These are phyloP conservation scores for Polia nebulosa DNA, from an alignment of 2,888 invertebrate species.

Conservation along the genomic window DNA sequence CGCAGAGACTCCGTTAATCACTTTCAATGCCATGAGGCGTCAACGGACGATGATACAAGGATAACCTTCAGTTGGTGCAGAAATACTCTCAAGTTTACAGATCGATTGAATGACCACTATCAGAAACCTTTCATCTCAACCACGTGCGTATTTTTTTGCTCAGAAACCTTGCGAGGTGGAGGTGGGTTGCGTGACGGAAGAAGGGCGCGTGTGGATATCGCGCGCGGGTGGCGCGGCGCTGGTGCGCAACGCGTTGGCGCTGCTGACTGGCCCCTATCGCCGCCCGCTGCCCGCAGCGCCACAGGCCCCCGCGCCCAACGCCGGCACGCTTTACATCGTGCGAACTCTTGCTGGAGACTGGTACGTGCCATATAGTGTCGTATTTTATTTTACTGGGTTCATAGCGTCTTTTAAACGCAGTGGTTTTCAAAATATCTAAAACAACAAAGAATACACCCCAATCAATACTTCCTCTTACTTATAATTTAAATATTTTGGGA, in stretches of 20 bases:
- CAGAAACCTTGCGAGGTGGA: constrained; percentile 86
- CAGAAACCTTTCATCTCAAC: neutral
- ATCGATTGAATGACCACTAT: neutral
- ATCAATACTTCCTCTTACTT: neutral
- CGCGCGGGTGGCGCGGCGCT: constrained; percentile 84
- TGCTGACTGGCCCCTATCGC: constrained; percentile 86
- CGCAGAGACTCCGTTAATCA: no score
- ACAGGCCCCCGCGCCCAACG: constrained; percentile 79
- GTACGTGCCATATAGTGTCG: constrained; percentile 65
- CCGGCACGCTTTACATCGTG: constrained; percentile 85
- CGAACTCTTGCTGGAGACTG: constrained; percentile 89
- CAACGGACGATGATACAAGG: no score
- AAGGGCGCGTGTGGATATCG: constrained; percentile 87
- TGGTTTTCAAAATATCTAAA: neutral
- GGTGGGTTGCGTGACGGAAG: constrained; percentile 88
- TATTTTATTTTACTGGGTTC: neutral
- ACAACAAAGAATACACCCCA: neutral
- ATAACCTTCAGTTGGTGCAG: no score
- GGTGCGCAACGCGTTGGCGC: constrained; percentile 82
- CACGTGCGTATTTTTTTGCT: neutral
- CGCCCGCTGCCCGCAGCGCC: constrained; percentile 87
- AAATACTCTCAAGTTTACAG: neutral
- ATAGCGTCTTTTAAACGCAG: neutral
- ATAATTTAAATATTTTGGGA: neutral
- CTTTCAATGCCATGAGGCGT: no score